phyloP scores from a whole-genome alignment of 2,888 invertebrate genomes.

The Xestia c-nigrum region DNA sequence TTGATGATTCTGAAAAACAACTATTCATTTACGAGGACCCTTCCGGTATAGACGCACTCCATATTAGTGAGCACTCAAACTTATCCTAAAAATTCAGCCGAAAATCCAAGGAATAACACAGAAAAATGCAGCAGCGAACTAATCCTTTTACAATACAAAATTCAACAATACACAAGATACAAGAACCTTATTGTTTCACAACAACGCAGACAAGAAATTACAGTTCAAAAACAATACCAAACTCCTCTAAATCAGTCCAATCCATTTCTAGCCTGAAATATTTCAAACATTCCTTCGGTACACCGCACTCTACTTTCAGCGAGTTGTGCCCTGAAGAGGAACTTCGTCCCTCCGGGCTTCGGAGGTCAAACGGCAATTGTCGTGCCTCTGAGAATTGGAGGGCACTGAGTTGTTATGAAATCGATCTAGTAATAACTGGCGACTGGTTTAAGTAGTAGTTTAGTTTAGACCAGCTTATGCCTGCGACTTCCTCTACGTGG shows the following conservation, averaged over 20 bases:
- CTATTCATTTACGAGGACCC: too few species aligned
- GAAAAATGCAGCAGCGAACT: not conserved
- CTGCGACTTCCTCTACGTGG: not conserved
- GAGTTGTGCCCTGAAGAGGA: slow-evolving; percentile 20
- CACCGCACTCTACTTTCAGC: slow-evolving; percentile 18
- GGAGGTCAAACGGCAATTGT: slow-evolving; percentile 34
- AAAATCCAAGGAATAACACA: not conserved
- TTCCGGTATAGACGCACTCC: too few species aligned
- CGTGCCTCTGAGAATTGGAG: not conserved
- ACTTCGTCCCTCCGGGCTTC: slow-evolving; percentile 21
- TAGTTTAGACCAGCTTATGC: not conserved
- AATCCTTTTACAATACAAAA: not conserved
- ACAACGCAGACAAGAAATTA: not conserved
- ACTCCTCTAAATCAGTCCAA: slow-evolving; percentile 41
- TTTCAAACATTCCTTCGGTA: slow-evolving; percentile 39
- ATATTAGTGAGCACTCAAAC: too few species aligned
- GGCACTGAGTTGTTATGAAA: not conserved
- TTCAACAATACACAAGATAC: not conserved
- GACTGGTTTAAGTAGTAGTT: not conserved
- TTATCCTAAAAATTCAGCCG: too few species aligned
- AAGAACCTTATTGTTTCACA: not conserved
- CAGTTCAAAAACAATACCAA: slow-evolving; percentile 25
- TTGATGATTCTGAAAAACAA: too few species aligned
- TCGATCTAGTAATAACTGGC: not conserved
- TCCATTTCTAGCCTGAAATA: slow-evolving; percentile 32